phyloP scores from a whole-genome alignment of 2,797 vertebrate species.

The Amphiprion clarkii region DNA sequence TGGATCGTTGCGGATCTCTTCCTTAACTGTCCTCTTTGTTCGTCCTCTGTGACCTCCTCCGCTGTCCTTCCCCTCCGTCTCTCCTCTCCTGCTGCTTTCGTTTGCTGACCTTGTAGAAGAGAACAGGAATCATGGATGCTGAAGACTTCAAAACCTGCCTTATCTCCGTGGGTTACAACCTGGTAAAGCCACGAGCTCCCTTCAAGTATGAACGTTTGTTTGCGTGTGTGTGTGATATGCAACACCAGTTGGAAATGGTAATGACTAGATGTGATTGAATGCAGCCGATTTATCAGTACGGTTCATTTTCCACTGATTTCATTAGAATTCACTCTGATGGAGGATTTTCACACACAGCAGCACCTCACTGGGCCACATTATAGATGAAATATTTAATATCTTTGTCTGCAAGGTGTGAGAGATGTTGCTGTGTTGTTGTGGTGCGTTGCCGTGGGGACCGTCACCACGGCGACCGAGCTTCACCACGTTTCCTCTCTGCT shows the following conservation, averaged over 20 bases:
- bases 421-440: not conserved
- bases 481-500: constrained; percentile 27
- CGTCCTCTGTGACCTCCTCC: constrained; percentile 46
- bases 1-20: constrained; percentile 68
- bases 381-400: not conserved
- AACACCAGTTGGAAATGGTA: constrained; percentile 32
- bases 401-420: not conserved
- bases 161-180: constrained; percentile 99
- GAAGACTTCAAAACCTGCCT: constrained; percentile 99
- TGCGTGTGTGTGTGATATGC: constrained; percentile 49
- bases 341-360: no score
- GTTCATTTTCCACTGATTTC: no score
- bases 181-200: constrained; percentile 89
- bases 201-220: constrained; percentile 54
- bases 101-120: constrained; percentile 93
- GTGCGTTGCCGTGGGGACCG: constrained; percentile 15
- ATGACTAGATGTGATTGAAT: not conserved
- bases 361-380: not conserved
- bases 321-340: not conserved
- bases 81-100: constrained; percentile 52
- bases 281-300: no score
- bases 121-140: constrained; percentile 98
- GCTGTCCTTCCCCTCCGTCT: constrained; percentile 26
- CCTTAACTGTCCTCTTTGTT: constrained; percentile 62
- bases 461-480: constrained; percentile 31